Evolutionary conservation across 2,797 vertebrate species (phyloP), one percentile per base, ranked within the genome.

Genomic region (Holocentrus rufus): DNA sequence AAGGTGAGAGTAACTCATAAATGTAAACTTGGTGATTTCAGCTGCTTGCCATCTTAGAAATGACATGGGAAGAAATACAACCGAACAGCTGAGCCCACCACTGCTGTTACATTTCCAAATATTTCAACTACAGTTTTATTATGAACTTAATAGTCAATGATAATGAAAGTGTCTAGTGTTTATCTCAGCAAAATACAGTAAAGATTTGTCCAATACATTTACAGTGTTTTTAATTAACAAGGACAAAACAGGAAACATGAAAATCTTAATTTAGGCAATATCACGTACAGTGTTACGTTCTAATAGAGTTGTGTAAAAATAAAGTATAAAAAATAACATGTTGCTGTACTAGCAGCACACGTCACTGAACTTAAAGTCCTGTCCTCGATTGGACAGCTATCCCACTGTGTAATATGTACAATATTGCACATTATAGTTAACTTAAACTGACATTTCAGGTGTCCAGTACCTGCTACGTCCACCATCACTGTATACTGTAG

Each of bases 401-500:
- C 74, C 66, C 76, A 83, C 65, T 68, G 42, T 71, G 70, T 84
- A 72, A 74, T 85, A 76, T 80, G 76, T 82, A 76, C 73, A 85
- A 87, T 93, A 93, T 93, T 93, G 92, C 92, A 93, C 92, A 87
- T 84, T 79, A 82, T 70, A 68, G 69, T 69, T 73, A 46, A 72
- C 20, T 52, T 49, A 65, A 59, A 83, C 63, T 69, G 72, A 74
- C 65, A 56, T 69, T 54, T 80, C 67, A 75, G 68, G 66, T 77
- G 71, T 79, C 36, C 27, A 78, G 72, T 74, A 85, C 69, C 15
- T 56, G 11, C 47, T 39, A 60, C 65, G 56, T 71, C 78, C 80
- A 74, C 59, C 58, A 39, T 49, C 13, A 3, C 66, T 80, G 30
- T 72, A 31, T 42, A 54, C 67, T 8, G 17, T 58, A 66, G 74